phyloP scores from a whole-genome alignment of 1,140 invertebrate species.

The Oryzaephilus surinamensis region DNA sequence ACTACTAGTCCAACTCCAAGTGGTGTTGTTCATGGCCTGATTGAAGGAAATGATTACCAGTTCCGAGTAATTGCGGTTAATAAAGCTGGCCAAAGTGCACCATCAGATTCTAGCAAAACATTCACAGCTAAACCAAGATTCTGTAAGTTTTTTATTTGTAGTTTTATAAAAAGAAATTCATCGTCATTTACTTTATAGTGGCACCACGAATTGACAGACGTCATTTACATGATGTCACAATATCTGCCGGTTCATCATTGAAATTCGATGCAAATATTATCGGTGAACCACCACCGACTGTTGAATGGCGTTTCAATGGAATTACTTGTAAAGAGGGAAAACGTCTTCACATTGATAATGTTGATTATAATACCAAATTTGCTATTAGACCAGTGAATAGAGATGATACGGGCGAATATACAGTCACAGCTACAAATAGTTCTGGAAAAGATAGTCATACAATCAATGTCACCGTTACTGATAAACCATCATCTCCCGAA shows the following conservation, averaged over 20 bases:
- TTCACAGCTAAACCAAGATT: constrained; percentile 87
- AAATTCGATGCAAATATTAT: constrained; percentile 85
- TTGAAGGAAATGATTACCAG: constrained; percentile 96
- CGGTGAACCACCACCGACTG: constrained; percentile 83
- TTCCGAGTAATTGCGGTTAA: constrained; percentile 96
- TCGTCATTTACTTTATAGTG: constrained; percentile 43
- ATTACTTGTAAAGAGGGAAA: constrained; percentile 43
- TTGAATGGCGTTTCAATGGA: constrained; percentile 74
- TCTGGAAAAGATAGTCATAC: constrained; percentile 82
- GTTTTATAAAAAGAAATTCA: constrained; percentile 2
- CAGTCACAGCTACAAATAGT: constrained; percentile 72
- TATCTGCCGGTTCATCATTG: constrained; percentile 85
- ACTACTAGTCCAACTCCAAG: constrained; percentile 59
- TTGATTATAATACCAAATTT: constrained; percentile 81
- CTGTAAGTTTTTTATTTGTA: constrained; percentile 41
- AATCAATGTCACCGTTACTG: constrained; percentile 84
- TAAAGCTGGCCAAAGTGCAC: constrained; percentile 85
- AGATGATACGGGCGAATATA: constrained; percentile 79
- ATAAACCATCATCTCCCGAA: constrained; percentile 77
- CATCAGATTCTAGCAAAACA: constrained; percentile 75
- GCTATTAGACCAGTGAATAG: constrained; percentile 68
- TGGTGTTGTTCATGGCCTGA: constrained; percentile 72
- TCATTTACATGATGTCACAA: constrained; percentile 75
- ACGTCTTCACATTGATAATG: constrained; percentile 66
- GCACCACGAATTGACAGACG: constrained; percentile 92